Evolutionary conservation across 1,140 invertebrate genomes (phyloP).

Genomic region (Oncopeltus fasciatus): DNA sequence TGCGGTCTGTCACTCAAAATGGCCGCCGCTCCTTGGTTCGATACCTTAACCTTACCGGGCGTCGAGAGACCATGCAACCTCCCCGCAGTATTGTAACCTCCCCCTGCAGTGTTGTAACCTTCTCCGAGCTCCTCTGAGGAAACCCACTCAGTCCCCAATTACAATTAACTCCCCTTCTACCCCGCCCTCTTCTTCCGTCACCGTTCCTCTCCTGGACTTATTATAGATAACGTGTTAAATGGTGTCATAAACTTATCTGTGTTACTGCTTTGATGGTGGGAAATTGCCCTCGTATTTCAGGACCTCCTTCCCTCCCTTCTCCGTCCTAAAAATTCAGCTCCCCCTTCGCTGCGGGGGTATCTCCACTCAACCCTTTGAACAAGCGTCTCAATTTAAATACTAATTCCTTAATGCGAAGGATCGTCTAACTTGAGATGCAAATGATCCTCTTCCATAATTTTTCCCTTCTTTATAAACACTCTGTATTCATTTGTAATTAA

Average conservation of each 20-base stretch:
- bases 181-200: not conserved
- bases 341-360: not conserved
- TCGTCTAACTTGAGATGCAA: not conserved
- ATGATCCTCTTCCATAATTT: not conserved
- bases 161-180: conserved; percentile 8
- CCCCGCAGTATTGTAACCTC: not conserved
- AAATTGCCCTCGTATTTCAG: not conserved
- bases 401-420: not conserved
- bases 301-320: not conserved
- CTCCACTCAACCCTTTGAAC: not conserved
- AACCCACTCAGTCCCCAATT: not conserved
- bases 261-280: conserved; percentile 8
- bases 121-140: not conserved
- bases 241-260: conserved; percentile 10
- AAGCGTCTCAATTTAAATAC: conserved; percentile 1
- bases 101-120: not conserved
- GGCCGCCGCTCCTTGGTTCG: not conserved
- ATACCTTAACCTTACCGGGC: not conserved
- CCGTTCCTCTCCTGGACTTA: not conserved
- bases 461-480: not conserved
- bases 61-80: not conserved
- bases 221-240: conserved; percentile 13
- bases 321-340: too few species aligned
- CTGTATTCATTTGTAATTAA: not conserved
- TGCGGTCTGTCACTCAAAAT: conserved; percentile 8